These are phyloP conservation scores for Catocala nupta DNA, from an alignment of 2,888 invertebrate genomes.

Conservation along the genomic window DNA sequence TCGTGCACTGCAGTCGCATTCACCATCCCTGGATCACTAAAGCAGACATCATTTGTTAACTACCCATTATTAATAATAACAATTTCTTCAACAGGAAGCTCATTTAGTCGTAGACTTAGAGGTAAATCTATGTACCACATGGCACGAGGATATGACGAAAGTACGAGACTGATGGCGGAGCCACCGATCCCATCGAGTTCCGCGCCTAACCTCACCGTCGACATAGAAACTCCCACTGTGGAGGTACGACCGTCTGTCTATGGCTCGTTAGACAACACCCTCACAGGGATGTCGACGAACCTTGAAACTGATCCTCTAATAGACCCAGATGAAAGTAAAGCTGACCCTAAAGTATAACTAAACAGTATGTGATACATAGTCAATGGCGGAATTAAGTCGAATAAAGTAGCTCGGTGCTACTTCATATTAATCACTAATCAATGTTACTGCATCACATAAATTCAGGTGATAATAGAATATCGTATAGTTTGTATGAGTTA, in stretches of 20 bases:
- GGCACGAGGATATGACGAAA: constrained; percentile 90
- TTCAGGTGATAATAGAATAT: constrained; percentile 25
- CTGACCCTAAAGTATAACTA: constrained; percentile 68
- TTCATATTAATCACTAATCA: background rate
- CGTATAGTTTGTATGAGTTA: constrained; percentile 6
- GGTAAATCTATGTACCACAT: constrained; percentile 93
- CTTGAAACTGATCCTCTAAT: constrained; percentile 75
- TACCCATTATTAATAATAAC: no score
- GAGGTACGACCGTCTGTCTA: constrained; percentile 74
- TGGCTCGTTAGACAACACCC: constrained; percentile 76
- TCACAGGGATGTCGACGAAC: constrained; percentile 57
- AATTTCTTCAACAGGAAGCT: constrained; percentile 85
- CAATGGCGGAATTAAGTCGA: constrained; percentile 25
- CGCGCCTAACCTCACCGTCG: constrained; percentile 70
- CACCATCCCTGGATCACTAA: no score
- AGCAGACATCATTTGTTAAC: no score
- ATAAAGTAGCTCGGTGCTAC: constrained; percentile 20
- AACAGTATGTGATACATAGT: constrained; percentile 27
- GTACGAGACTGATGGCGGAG: constrained; percentile 76
- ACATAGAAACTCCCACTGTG: constrained; percentile 64
- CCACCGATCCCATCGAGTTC: constrained; percentile 71
- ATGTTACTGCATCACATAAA: constrained; percentile 21
- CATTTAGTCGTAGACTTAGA: constrained; percentile 92
- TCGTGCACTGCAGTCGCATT: no score
- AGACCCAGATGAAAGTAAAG: constrained; percentile 41